Base-by-base conservation (phyloP, 2,113 vertebrate genomes). In the Pipra filicauda region DNA sequence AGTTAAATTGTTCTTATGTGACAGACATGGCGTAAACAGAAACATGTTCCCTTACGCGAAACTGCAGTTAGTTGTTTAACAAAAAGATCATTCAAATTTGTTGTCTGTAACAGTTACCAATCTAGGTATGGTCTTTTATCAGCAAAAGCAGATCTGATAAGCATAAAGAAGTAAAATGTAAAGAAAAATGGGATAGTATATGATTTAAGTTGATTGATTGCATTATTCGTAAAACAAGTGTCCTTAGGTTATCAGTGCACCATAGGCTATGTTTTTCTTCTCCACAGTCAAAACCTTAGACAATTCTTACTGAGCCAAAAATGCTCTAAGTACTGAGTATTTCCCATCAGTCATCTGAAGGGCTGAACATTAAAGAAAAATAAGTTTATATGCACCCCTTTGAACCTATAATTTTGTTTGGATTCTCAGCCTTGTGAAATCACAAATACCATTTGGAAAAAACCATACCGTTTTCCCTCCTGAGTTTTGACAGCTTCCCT, bases 391-490 rank as follows among this genome's bases (percentile, higher is more conserved):
- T 57, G n/a, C 1, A 46, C 5, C 8, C 1, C 6, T 66, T 46
- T 8, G 7, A 51, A 88, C 15, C 9, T 77, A 2, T 37, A 66
- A 54, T 80, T 92, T 66, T 52, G 15, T 20, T 12, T 66, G 28
- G 5, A 54, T 77, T 88, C 31, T 17, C 11, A 71, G 18, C 1
- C 39, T 66, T 91, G 28, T 71, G n/a, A 49, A 69, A 73, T 5
- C 12, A 37, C 7, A 57, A 24, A 61, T 30, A 43, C 14, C 3
- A 33, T 41, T 12, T 48, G 4, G 6, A 4, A 74, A 67, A 5
- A 66, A 54, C 0, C 0, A 18, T 4, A 5, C 3, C 13, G 3
- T 20, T 84, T 73, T 78, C 3, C 12, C n/a, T 65, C 9, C 6
- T 35, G 15, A 58, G 6, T 77, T 84, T 52, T 66, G 4, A 54